Evolutionary conservation across 2,888 invertebrate genomes (phyloP).

Genomic region (Cacoxenus indagator): DNA sequence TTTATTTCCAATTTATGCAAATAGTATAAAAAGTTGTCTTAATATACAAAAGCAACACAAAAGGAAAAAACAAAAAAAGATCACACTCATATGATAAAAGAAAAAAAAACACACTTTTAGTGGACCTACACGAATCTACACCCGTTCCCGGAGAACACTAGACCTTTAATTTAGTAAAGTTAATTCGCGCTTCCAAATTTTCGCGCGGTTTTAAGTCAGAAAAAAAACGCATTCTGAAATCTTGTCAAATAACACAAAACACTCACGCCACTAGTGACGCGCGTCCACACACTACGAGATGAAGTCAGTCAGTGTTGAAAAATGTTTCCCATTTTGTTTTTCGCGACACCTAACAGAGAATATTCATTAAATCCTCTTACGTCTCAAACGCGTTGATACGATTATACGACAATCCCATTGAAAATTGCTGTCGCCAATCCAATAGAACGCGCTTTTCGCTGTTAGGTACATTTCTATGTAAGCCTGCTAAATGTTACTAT

Average conservation of each 20-base stretch:
- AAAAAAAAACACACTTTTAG: too few species aligned
- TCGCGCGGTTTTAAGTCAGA: not conserved
- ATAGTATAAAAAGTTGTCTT: not conserved
- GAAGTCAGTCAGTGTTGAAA: not conserved
- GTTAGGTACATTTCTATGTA: too few species aligned
- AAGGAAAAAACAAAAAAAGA: not conserved
- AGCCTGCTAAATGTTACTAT: too few species aligned
- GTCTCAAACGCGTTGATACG: not conserved
- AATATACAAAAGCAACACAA: not conserved
- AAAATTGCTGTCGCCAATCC: too few species aligned
- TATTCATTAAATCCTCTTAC: not conserved
- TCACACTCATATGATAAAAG: too few species aligned
- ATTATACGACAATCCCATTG: too few species aligned
- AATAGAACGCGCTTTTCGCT: too few species aligned
- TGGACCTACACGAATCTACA: too few species aligned
- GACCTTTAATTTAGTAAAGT: too few species aligned
- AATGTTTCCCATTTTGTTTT: not conserved
- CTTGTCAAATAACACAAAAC: not conserved
- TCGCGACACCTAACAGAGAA: not conserved
- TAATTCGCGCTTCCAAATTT: not conserved
- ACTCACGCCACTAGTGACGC: not conserved
- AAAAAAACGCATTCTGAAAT: not conserved
- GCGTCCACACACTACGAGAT: not conserved
- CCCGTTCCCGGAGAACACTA: too few species aligned
- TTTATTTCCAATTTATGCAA: not conserved